Percentiles rank a stretch among this genome's conserved stretches.
phyloP scores from a whole-genome alignment of 1,140 invertebrate species.

The Sitobion miscanthi region DNA sequence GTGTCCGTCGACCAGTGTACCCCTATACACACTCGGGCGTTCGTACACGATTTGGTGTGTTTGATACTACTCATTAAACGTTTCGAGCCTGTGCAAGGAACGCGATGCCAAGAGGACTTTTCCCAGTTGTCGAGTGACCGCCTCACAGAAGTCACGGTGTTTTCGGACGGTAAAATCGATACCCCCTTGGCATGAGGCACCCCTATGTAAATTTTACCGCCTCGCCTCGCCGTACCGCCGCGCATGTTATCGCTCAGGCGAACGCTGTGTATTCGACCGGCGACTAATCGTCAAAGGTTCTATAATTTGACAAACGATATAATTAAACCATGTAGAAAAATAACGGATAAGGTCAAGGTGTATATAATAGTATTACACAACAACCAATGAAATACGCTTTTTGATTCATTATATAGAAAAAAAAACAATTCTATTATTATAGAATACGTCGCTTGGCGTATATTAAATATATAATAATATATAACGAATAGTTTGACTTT shows the following conservation, averaged over 20 bases:
- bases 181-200: not conserved
- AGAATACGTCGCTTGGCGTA: no score
- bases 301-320: not conserved
- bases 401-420: not conserved
- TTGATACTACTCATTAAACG: not conserved
- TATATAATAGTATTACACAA: not conserved
- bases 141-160: not conserved
- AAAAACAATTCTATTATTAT: not conserved
- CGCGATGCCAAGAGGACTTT: not conserved
- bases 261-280: not conserved
- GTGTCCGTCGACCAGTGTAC: not conserved
- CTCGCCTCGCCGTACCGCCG: not conserved
- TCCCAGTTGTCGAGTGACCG: not conserved
- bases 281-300: not conserved
- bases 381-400: not conserved
- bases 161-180: conserved; percentile 15
- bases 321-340: not conserved
- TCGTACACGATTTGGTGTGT: not conserved
- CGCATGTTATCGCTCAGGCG: not conserved
- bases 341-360: not conserved
- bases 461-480: no score
- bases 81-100: not conserved
- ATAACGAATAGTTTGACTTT: not conserved
- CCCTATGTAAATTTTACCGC: not conserved
- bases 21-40: no score